phyloP scores from a whole-genome alignment of 1,140 invertebrate species.

The Pseudomyrmex pallidus region DNA sequence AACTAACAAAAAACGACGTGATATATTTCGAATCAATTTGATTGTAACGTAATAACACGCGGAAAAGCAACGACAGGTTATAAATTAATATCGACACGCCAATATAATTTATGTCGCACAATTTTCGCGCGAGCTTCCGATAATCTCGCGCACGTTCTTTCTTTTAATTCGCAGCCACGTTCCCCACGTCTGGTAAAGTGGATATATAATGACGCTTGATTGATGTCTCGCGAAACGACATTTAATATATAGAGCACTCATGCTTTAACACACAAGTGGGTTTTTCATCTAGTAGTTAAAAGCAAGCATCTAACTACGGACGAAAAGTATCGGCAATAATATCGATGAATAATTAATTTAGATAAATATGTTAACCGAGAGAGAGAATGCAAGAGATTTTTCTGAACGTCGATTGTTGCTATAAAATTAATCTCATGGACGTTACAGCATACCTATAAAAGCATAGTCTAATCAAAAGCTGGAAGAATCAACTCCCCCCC shows the following conservation, averaged over 20 bases:
- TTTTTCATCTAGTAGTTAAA: no score
- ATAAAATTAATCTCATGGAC: slow-evolving; percentile 4
- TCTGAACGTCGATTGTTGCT: neutral
- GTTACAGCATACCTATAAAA: neutral
- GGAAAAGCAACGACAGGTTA: slow-evolving; percentile 23
- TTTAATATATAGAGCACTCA: no score
- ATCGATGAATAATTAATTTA: neutral
- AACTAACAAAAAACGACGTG: neutral
- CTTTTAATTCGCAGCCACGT: slow-evolving; percentile 33
- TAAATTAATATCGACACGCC: slow-evolving; percentile 44
- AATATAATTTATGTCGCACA: slow-evolving; percentile 16
- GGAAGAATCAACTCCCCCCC: no score
- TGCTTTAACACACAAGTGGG: no score
- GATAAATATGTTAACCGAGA: neutral
- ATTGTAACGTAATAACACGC: slow-evolving; percentile 19
- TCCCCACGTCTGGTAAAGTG: neutral
- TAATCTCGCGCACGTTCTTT: slow-evolving; percentile 39
- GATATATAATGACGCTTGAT: slow-evolving; percentile 15
- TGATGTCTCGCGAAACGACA: slow-evolving; percentile 37
- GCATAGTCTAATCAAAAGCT: neutral
- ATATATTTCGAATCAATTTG: slow-evolving; percentile 28
- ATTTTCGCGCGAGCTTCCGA: neutral
- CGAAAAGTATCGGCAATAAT: slow-evolving; percentile 7
- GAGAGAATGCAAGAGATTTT: neutral
- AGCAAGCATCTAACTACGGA: neutral